Evolutionary conservation across 2,888 invertebrate species (phyloP), one percentile per base, ranked within the genome.

Genomic region (Aplocera efformata): DNA sequence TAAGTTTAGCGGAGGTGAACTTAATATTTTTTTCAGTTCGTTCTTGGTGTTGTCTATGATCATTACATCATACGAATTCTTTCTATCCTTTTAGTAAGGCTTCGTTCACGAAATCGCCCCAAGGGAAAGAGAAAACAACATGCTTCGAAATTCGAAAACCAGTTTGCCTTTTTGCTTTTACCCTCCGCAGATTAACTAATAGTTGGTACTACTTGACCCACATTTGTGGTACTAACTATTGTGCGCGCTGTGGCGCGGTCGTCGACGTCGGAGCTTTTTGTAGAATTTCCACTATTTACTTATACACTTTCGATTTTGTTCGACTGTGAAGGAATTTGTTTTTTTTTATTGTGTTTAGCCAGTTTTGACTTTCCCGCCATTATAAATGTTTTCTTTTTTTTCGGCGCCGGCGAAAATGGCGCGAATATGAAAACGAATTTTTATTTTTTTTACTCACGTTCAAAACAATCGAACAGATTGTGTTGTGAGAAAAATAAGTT

Each of bases 241-340:
- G 37, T 29, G 29, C 43, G 31, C 26, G 31, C 48, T 42, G 32
- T 36, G 38, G 29, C 53, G 54, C 28, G 48, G 46, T 35, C 49
- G 47, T 36, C 41, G 51, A 38, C 42, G 26, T 52, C 53, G 53
- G 53, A 60, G 53, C 64, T 72, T 76, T 76, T 74, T 69, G 64
- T 57, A 46, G 56, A 46, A 42, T 67, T 74, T 67, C 56, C 69
- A 64, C 65, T 65, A 63, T 63, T 62, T 57, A 56, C n/a, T n/a
- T 63, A 64, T 66, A 79, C 81, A 79, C 81, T 81, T 81, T 81
- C 80, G 62, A 67, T 81, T 76, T 75, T 67, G 58, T 61, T 59
- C 42, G 51, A 50, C 43, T 56, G 59, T 61, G 57, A 61, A 63
- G 54, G 50, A 51, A 52, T 60, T 58, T 53, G 52, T 49, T 52